Base-by-base conservation (phyloP, 1,140 invertebrate genomes). In the Hylaeus anthracinus region DNA sequence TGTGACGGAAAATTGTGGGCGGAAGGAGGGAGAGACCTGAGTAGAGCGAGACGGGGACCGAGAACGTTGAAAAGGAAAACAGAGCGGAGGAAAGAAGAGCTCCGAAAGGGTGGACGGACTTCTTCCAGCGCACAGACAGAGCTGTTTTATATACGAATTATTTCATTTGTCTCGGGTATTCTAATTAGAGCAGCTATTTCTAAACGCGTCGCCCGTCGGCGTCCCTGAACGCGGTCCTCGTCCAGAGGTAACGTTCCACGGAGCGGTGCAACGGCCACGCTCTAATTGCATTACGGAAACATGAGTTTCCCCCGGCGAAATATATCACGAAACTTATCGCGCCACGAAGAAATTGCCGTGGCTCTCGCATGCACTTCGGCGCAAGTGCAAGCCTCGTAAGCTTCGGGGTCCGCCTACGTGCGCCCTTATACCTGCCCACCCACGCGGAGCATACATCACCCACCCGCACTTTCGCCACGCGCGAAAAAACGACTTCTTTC, bases 1-100 rank as follows among this genome's bases (percentile, higher is more conserved):
- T 92, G 92, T 92, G 91, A 93, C 91, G 92, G 92, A 93, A 93
- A 93, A 93, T 92, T 92, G 91, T 90, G 89, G 88, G 83, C 87
- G 90, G 92, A 89, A 82, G 86, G 80, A 80, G 86, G 39, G 79
- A 76, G 64, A 81, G 72, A 60, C 69, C 72, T 80, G 55, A 37
- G 48, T 56, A 61, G 70, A 70, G 80, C 69, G 73, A 74, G 51
- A 74, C 70, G 51, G 67, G 41, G 67, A 39, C 72, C 53, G 26
- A 39, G 75, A 48, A 81, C 45, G 73, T 65, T 72, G 81, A 69
- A 66, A 74, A 87, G 66, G 66, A 72, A 48, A 67, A 79, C 45
- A 58, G 74, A 48, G 60, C n/a, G 26, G 75, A 56, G 55, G 58
- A 69, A 64, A 79, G 61, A 70, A 56, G 56, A 65, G 15, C 55